Conservation (phyloP, 2,797 vertebrate genomes). For the Distichodus sexfasciatus region DNA sequence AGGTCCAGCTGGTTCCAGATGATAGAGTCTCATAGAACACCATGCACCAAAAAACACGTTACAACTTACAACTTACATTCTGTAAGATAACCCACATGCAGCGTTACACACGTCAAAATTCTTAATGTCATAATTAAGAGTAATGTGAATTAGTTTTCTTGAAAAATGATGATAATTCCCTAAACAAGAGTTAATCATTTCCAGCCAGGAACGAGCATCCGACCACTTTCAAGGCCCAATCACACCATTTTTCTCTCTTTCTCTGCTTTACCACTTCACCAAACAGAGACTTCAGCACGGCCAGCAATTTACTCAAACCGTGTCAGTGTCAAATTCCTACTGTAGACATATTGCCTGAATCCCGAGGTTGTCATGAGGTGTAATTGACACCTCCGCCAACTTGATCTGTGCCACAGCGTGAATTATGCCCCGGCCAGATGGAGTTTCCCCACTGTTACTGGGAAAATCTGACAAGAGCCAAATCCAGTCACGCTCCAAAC, state of each 20-base stretch:
- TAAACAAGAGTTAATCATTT: background rate
- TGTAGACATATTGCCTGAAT: constrained; percentile 45
- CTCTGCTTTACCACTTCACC: background rate
- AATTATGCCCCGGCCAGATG: constrained; percentile 53
- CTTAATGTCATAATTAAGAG: background rate
- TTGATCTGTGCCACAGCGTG: constrained; percentile 47
- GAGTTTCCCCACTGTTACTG: constrained; percentile 40
- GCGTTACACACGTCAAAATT: no score
- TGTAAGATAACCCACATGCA: no score
- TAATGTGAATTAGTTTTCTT: background rate
- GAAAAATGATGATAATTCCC: background rate
- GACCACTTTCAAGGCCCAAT: background rate
- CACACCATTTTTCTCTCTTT: constrained; percentile 1
- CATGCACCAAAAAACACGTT: background rate
- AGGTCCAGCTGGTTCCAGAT: no score
- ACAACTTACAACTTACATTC: background rate
- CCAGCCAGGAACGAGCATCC: background rate
- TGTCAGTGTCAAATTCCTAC: constrained; percentile 47
- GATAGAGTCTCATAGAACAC: no score
- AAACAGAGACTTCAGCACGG: constrained; percentile 39
- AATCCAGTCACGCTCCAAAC: constrained; percentile 21
- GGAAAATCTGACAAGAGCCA: constrained; percentile 38
- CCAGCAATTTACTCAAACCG: constrained; percentile 49
- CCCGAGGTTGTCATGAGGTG: constrained; percentile 40
- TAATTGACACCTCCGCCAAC: constrained; percentile 51